Evolutionary conservation across 2,888 invertebrate species (phyloP).

Genomic region (Ellobium chinense): DNA sequence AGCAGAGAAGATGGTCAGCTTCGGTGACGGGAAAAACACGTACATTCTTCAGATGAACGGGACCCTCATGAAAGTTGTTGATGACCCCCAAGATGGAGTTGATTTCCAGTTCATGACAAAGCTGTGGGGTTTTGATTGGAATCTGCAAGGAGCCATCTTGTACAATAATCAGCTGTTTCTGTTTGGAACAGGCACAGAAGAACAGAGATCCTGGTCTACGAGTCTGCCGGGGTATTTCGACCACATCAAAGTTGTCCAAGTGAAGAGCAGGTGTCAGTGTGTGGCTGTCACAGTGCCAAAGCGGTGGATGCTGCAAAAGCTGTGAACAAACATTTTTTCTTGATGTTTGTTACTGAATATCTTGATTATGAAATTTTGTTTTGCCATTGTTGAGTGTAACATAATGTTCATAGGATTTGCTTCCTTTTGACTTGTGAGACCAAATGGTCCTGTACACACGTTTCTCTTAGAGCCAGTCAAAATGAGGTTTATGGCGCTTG

Average conservation of each 20-base stretch:
- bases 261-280: background rate
- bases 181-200: background rate
- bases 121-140: conserved; percentile 26
- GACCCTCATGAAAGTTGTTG: background rate
- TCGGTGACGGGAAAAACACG: background rate
- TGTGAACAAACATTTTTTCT: too few relatives aligned
- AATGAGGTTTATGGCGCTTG: too few relatives aligned
- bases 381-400: too few relatives aligned
- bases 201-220: background rate
- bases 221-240: conserved; percentile 21
- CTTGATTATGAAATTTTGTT: too few relatives aligned
- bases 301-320: background rate
- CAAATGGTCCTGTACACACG: too few relatives aligned
- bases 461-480: too few relatives aligned
- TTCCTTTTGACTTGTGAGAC: too few relatives aligned
- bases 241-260: background rate
- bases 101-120: conserved; percentile 17
- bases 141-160: conserved; percentile 2
- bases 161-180: background rate
- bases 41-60: background rate
- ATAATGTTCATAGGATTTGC: too few relatives aligned
- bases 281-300: background rate
- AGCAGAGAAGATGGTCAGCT: background rate
- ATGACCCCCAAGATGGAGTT: background rate
- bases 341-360: too few relatives aligned